Conservation (phyloP, 2,113 vertebrate species). For the Solenodon paradoxus region DNA sequence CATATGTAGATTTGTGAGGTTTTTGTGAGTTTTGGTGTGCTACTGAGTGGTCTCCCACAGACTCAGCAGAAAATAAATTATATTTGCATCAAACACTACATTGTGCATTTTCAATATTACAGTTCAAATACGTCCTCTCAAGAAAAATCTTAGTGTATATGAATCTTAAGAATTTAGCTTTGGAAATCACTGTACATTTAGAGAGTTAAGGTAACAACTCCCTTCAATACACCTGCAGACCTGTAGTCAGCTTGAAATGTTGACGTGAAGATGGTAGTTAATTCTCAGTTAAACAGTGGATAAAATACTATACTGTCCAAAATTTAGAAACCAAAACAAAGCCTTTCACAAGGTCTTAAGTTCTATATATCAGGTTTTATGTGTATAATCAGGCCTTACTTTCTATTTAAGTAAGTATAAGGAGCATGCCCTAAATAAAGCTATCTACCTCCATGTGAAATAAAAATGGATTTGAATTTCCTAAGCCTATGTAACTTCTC, state of each 20-base stretch:
- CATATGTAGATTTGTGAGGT: constrained; percentile 16
- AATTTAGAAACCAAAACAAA: background rate
- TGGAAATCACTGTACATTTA: constrained; percentile 42
- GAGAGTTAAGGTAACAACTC: background rate
- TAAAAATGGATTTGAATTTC: background rate
- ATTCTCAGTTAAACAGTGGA: background rate
- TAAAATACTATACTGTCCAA: background rate
- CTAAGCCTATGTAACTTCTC: background rate
- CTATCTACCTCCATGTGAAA: background rate
- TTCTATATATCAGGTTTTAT: background rate
- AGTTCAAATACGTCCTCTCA: constrained; percentile 6
- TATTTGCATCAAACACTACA: constrained; percentile 28
- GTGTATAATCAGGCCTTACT: background rate
- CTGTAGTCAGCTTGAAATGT: background rate
- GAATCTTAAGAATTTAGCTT: background rate
- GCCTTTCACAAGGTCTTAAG: background rate
- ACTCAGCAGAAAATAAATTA: constrained; percentile 53
- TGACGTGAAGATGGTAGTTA: background rate
- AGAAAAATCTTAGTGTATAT: background rate
- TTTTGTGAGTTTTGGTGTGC: background rate
- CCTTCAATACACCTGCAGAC: background rate
- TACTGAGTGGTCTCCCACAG: background rate
- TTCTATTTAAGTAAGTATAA: background rate
- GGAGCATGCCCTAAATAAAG: background rate
- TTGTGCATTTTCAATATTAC: constrained; percentile 44